phyloP scores from a whole-genome alignment of 2,888 invertebrate genomes.

The Hemistola chrysoprasaria region DNA sequence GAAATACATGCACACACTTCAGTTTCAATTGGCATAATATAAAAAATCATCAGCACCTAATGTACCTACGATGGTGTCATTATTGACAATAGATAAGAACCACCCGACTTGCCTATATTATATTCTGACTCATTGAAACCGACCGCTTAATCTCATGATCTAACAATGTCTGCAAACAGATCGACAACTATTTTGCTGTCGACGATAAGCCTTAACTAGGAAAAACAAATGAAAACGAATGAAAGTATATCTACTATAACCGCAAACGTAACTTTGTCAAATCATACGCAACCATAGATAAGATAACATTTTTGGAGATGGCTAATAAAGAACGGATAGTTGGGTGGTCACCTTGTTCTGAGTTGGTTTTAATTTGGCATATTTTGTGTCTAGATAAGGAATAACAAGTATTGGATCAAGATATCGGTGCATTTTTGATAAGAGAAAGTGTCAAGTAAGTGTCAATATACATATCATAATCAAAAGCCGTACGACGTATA shows the following conservation, averaged over 20 bases:
- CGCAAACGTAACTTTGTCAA: conserved; percentile 20
- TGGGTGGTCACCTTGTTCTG: conserved; percentile 32
- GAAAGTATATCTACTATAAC: neutral
- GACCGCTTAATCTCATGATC: conserved; percentile 13
- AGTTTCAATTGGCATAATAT: neutral
- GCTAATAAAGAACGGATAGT: conserved; percentile 41
- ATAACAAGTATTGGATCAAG: conserved; percentile 1
- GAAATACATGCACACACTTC: neutral
- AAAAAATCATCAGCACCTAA: neutral
- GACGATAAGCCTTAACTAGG: neutral
- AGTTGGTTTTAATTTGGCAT: conserved; percentile 15
- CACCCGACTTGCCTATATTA: conserved; percentile 24
- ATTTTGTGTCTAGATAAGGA: conserved; percentile 4
- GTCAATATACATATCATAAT: conserved; percentile 1
- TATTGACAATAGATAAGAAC: conserved; percentile 31
- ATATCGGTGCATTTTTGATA: conserved; percentile 12
- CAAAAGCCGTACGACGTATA: too few species aligned
- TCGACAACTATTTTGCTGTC: conserved; percentile 5
- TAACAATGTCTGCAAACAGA: conserved; percentile 13
- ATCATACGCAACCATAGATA: conserved; percentile 36
- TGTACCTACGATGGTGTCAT: conserved; percentile 10
- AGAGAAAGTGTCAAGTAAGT: conserved; percentile 11
- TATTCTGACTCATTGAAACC: conserved; percentile 32
- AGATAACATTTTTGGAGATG: conserved; percentile 45
- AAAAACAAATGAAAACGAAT: neutral